Evolutionary conservation across 2,888 invertebrate genomes (phyloP).

Genomic region (Stenodema calcarata): DNA sequence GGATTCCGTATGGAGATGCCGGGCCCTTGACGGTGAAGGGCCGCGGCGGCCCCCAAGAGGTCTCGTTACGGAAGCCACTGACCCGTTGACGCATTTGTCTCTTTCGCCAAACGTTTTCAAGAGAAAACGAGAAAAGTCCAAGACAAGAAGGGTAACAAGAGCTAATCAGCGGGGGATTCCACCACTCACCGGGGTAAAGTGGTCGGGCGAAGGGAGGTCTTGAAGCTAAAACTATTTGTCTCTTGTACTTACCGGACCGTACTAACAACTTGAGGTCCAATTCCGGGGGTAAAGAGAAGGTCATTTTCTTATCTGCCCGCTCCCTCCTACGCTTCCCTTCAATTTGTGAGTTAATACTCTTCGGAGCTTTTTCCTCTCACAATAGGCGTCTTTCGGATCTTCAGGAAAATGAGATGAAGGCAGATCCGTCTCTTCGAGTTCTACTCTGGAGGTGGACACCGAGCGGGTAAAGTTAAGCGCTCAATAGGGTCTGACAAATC

Average conservation of each 20-base stretch:
- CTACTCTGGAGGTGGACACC: neutral
- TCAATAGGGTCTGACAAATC: neutral
- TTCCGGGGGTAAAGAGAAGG: slow-evolving; percentile 38
- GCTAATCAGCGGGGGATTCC: slow-evolving; percentile 40
- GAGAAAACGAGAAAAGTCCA: slow-evolving; percentile 34
- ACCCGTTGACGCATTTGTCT: slow-evolving; percentile 47
- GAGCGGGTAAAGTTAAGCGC: neutral
- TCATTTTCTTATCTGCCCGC: slow-evolving; percentile 44
- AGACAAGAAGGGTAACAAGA: slow-evolving; percentile 45
- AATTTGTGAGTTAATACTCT: slow-evolving; percentile 46
- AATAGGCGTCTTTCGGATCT: slow-evolving; percentile 38
- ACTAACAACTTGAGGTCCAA: slow-evolving; percentile 47
- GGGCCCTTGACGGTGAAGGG: neutral
- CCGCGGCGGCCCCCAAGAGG: slow-evolving; percentile 22
- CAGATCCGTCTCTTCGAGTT: neutral
- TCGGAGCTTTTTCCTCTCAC: slow-evolving; percentile 13
- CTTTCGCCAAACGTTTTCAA: slow-evolving; percentile 30
- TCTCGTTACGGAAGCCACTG: slow-evolving; percentile 43
- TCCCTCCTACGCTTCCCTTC: slow-evolving; percentile 36
- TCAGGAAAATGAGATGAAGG: slow-evolving; percentile 30
- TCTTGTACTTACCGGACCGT: slow-evolving; percentile 49
- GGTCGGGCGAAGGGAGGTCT: neutral
- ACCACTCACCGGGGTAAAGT: slow-evolving; percentile 12
- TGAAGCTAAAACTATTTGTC: slow-evolving; percentile 48
- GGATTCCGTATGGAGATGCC: slow-evolving; percentile 32